Evolutionary conservation across 2,113 vertebrate genomes (phyloP).

Genomic region (Gavialis gangeticus): DNA sequence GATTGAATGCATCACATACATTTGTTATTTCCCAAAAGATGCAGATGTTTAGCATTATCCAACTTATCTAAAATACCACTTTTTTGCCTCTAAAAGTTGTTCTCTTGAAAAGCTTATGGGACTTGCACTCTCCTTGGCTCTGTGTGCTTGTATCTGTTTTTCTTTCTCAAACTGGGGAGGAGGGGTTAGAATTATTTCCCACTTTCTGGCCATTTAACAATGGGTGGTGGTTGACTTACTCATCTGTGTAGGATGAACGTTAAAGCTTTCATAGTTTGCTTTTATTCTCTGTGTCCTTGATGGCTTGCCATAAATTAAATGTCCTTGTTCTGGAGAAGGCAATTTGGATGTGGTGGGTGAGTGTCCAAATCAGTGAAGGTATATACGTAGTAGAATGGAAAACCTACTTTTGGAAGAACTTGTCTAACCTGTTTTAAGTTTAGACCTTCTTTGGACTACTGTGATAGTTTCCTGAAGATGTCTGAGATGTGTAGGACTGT

Average conservation of each 20-base stretch:
- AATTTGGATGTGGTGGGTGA: neutral
- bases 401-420: neutral
- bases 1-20: neutral
- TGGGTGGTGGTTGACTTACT: neutral
- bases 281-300: neutral
- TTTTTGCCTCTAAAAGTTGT: neutral
- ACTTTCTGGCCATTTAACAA: neutral
- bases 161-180: neutral
- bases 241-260: neutral
- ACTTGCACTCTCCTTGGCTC: neutral
- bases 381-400: neutral
- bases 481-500: neutral
- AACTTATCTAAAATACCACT: neutral
- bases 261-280: neutral
- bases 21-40: neutral
- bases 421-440: neutral
- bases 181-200: neutral
- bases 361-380: neutral
- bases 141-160: neutral
- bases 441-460: neutral
- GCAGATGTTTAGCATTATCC: neutral
- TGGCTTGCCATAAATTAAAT: neutral
- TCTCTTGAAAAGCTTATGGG: neutral
- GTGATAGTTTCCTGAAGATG: neutral
- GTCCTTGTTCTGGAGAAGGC: neutral